A percentile compares a stretch with the other conserved stretches of the same genome.
Evolutionary conservation across 2,113 vertebrate species (phyloP).

Genomic region (Nibea coibor): DNA sequence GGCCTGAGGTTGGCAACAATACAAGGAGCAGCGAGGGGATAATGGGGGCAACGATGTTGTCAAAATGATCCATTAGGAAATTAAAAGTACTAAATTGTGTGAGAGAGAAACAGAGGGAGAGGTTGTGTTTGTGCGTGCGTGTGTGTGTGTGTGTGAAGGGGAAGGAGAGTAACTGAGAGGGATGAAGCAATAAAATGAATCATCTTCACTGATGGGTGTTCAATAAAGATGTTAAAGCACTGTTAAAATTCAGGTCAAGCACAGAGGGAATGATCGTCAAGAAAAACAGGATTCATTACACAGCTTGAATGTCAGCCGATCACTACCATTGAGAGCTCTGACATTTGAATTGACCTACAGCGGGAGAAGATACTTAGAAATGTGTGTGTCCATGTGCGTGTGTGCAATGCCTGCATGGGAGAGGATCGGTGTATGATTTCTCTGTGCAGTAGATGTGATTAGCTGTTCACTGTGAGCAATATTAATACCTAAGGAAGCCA

Average conservation of each 20-base stretch:
- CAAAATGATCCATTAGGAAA: conserved; percentile 75
- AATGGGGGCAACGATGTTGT: conserved; percentile 41
- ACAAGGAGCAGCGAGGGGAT: not conserved
- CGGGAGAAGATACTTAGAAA: conserved; percentile 6
- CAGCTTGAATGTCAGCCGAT: conserved; percentile 62
- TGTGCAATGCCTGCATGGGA: conserved; percentile 2
- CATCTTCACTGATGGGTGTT: conserved; percentile 47
- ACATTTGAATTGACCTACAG: conserved; percentile 50
- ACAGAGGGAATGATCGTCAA: conserved; percentile 21
- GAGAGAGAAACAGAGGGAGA: conserved; percentile 1
- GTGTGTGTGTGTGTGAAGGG: conserved; percentile 3
- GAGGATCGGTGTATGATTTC: conserved; percentile 16
- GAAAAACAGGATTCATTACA: conserved; percentile 52
- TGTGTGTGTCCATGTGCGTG: not conserved
- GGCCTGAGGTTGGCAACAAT: conserved; percentile 31
- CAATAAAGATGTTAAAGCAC: conserved; percentile 39
- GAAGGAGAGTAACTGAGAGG: conserved; percentile 11
- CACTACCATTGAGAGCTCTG: conserved; percentile 38
- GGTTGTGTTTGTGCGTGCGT: conserved; percentile 12
- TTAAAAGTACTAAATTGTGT: conserved; percentile 59
- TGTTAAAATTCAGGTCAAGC: conserved; percentile 52
- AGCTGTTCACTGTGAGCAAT: conserved; percentile 12
- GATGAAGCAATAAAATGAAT: conserved; percentile 43
- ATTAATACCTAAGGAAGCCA: conserved; percentile 47
- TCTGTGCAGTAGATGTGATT: conserved; percentile 21